These are phyloP conservation scores for Oppia nitens DNA, from an alignment of 1,140 invertebrate species.

Conservation along the genomic window DNA sequence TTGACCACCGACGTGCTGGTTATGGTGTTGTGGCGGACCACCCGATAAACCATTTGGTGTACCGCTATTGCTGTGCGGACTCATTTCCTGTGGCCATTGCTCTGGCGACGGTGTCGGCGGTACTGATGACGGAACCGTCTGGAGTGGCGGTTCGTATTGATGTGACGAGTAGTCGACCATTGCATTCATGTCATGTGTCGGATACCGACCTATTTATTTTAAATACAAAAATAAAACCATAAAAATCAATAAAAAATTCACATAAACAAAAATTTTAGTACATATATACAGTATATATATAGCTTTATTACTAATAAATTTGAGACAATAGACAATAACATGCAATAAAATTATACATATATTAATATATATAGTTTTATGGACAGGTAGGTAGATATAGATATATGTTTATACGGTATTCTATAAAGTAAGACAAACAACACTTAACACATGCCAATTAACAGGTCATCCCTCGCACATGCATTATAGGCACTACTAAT, in stretches of 20 bases:
- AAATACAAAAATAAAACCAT: no score
- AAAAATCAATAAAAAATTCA: no score
- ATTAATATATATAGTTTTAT: not conserved
- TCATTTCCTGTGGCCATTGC: slow-evolving; percentile 25
- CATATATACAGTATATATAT: no score
- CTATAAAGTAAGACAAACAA: not conserved
- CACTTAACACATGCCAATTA: not conserved
- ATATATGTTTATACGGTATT: not conserved
- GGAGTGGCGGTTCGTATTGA: slow-evolving; percentile 45
- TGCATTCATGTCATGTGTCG: slow-evolving; percentile 39
- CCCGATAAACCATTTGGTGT: not conserved
- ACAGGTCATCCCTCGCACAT: not conserved
- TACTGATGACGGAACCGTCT: slow-evolving; percentile 53
- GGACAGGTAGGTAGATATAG: not conserved
- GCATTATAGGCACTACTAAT: no score
- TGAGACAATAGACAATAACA: no score
- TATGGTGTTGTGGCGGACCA: not conserved
- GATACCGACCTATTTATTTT: slow-evolving; percentile 20
- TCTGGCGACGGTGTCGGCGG: slow-evolving; percentile 25
- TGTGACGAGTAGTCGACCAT: slow-evolving; percentile 40
- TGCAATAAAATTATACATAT: no score
- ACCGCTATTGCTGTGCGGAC: slow-evolving; percentile 11
- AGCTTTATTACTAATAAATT: no score
- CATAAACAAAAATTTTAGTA: no score
- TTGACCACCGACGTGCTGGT: not conserved